Conservation (phyloP, 2,888 invertebrate genomes). For the Syrista parreyssii region DNA sequence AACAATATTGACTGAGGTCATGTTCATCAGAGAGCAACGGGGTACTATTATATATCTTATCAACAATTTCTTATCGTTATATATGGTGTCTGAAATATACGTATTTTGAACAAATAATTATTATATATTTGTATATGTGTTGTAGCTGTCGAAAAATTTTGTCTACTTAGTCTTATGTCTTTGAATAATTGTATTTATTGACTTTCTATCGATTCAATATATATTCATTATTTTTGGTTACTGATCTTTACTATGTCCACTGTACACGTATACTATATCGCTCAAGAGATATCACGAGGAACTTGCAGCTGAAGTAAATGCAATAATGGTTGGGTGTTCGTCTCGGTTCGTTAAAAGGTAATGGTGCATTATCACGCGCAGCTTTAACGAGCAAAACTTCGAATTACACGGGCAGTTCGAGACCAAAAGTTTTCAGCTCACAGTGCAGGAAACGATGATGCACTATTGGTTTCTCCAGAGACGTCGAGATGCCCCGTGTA, state of each 20-base stretch:
- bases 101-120: background rate
- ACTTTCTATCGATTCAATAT: background rate
- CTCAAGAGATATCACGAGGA: background rate
- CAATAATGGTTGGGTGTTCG: background rate
- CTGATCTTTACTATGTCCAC: background rate
- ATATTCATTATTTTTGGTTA: background rate
- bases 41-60: slow-evolving; percentile 35
- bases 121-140: background rate
- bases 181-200: background rate
- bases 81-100: background rate
- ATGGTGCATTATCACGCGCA: background rate
- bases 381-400: background rate
- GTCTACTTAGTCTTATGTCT: background rate
- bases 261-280: background rate
- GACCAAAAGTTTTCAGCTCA: background rate
- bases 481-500: background rate
- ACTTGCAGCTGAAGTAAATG: background rate
- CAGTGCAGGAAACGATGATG: background rate
- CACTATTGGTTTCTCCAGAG: background rate
- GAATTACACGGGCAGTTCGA: background rate
- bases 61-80: slow-evolving; percentile 26
- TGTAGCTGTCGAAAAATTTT: background rate
- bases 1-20: slow-evolving; percentile 38
- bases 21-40: slow-evolving; percentile 35
- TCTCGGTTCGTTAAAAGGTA: background rate